Evolutionary conservation across 2,113 vertebrate species (phyloP).

Genomic region (Oplegnathus fasciatus): DNA sequence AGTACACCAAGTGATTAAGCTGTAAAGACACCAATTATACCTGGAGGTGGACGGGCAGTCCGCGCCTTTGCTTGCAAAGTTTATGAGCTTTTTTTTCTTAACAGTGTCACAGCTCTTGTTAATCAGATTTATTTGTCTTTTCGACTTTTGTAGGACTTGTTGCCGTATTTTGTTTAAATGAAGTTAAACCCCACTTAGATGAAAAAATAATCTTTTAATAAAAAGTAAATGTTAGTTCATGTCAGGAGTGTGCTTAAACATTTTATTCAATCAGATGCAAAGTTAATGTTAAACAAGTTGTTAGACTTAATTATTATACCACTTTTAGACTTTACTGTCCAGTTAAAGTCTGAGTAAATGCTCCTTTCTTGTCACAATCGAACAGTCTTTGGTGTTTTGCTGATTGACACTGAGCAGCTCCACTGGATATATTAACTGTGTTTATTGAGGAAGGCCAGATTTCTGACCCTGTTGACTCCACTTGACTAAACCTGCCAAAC

Average conservation of each 20-base stretch:
- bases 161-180: too few relatives aligned
- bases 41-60: too few relatives aligned
- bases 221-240: neutral
- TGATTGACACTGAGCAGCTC: neutral
- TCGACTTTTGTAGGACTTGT: too few relatives aligned
- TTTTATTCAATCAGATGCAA: neutral
- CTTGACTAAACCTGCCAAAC: neutral
- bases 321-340: neutral
- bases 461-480: neutral
- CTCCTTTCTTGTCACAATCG: neutral
- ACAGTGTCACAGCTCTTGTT: too few relatives aligned
- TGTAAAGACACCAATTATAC: too few relatives aligned
- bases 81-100: too few relatives aligned
- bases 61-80: too few relatives aligned
- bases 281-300: neutral
- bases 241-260: neutral
- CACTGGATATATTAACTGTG: neutral
- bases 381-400: neutral
- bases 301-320: too few relatives aligned
- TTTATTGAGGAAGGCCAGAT: neutral
- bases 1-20: too few relatives aligned
- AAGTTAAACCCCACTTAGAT: neutral
- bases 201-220: neutral
- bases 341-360: neutral
- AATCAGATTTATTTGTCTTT: too few relatives aligned